Conservation (phyloP, 1,140 invertebrate genomes). For the Antheraea pernyi region DNA sequence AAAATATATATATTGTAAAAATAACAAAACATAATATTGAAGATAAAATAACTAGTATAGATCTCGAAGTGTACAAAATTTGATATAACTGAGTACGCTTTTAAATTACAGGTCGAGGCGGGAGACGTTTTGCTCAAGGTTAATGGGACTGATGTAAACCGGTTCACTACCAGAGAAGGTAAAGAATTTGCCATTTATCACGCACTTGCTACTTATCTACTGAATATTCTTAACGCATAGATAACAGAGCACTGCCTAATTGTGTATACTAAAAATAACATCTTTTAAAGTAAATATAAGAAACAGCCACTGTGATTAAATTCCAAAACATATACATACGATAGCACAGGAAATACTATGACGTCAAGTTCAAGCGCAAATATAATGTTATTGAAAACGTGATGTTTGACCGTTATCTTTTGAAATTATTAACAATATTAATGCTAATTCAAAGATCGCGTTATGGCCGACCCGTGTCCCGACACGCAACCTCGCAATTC, state of each 20-base stretch:
- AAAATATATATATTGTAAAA: not conserved
- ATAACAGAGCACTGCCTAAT: slow-evolving; percentile 26
- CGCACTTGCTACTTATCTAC: slow-evolving; percentile 45
- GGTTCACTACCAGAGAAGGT: slow-evolving; percentile 95
- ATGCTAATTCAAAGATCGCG: slow-evolving; percentile 64
- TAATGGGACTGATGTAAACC: slow-evolving; percentile 94
- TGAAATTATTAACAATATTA: slow-evolving; percentile 39
- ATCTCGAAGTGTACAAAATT: slow-evolving; percentile 11
- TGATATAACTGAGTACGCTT: slow-evolving; percentile 42
- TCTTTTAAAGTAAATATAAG: slow-evolving; percentile 23
- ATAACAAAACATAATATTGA: not conserved
- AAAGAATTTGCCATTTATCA: slow-evolving; percentile 64
- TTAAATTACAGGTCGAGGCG: slow-evolving; percentile 90
- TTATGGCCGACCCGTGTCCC: slow-evolving; percentile 35
- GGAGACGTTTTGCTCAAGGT: slow-evolving; percentile 96
- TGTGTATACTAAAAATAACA: slow-evolving; percentile 19
- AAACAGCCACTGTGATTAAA: slow-evolving; percentile 25
- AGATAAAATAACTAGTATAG: no score
- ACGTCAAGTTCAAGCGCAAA: slow-evolving; percentile 14
- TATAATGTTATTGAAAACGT: slow-evolving; percentile 27
- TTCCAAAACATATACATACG: not conserved
- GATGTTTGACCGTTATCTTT: slow-evolving; percentile 32
- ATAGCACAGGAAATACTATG: not conserved
- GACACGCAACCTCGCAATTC: slow-evolving; percentile 57
- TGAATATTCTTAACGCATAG: slow-evolving; percentile 24